Conservation (phyloP, 2,113 vertebrate species). For the Cranoglanis bouderius region DNA sequence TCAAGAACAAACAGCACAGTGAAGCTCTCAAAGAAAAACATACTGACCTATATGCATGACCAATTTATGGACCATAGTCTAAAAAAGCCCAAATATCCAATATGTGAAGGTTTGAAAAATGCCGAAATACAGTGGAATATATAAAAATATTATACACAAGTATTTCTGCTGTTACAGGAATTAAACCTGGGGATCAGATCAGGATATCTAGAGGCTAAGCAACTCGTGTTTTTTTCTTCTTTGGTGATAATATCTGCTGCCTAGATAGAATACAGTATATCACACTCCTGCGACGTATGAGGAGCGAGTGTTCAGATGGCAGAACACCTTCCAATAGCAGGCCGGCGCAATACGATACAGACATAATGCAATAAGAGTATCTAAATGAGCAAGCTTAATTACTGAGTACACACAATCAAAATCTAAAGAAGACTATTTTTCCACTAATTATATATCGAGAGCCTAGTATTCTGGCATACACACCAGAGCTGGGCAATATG, state of each 20-base stretch:
- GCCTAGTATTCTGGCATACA: neutral
- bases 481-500: neutral
- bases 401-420: slow-evolving; percentile 56
- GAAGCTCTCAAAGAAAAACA: slow-evolving; percentile 62
- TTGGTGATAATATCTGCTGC: neutral
- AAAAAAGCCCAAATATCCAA: slow-evolving; percentile 63
- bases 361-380: neutral
- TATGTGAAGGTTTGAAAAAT: slow-evolving; percentile 37
- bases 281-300: neutral
- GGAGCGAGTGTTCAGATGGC: neutral
- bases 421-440: neutral
- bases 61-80: slow-evolving; percentile 68
- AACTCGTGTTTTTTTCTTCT: neutral
- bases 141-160: neutral
- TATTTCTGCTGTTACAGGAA: neutral
- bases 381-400: slow-evolving; percentile 60
- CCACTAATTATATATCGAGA: neutral
- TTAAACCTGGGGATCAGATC: neutral
- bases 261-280: neutral
- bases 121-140: neutral
- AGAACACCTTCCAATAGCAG: neutral
- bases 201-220: neutral
- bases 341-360: neutral
- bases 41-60: slow-evolving; percentile 71
- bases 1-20: slow-evolving; percentile 65